Evolutionary conservation across 2,113 vertebrate species (phyloP).

Genomic region (cattle (Bos taurus)): DNA sequence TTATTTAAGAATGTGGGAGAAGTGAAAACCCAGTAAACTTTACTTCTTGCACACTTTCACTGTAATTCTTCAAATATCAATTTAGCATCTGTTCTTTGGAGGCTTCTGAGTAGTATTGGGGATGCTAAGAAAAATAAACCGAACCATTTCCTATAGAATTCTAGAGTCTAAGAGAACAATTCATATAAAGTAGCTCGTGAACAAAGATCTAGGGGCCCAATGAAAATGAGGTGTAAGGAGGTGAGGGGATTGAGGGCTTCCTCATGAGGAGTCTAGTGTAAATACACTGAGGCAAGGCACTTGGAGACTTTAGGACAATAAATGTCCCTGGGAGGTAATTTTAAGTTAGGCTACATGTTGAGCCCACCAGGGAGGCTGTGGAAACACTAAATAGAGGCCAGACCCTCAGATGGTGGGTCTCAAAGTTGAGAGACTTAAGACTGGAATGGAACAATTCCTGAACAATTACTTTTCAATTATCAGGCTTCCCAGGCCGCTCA

Average conservation of each 20-base stretch:
- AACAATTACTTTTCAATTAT: background rate
- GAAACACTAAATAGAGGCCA: background rate
- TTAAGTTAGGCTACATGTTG: background rate
- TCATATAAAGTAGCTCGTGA: background rate
- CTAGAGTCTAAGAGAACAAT: background rate
- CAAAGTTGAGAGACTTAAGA: background rate
- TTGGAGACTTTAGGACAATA: background rate
- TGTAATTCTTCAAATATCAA: no score
- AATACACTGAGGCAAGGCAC: background rate
- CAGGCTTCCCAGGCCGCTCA: rapidly evolving
- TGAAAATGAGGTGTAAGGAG: background rate
- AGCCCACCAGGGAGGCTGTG: background rate
- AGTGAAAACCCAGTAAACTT: no score
- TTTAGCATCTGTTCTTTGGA: no score
- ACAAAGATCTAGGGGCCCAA: background rate
- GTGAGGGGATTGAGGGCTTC: background rate
- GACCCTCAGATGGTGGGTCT: background rate
- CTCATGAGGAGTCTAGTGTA: background rate
- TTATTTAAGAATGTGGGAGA: no score
- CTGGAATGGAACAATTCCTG: background rate
- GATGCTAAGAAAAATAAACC: background rate
- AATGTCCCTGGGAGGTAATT: background rate
- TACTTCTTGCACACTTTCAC: no score
- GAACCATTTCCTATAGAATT: background rate
- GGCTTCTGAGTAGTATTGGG: background rate